A percentile compares a stretch with the other conserved stretches of the same genome.
These are phyloP conservation scores for Anaspis maculata DNA, from an alignment of 2,888 invertebrate genomes.

Conservation along the genomic window DNA sequence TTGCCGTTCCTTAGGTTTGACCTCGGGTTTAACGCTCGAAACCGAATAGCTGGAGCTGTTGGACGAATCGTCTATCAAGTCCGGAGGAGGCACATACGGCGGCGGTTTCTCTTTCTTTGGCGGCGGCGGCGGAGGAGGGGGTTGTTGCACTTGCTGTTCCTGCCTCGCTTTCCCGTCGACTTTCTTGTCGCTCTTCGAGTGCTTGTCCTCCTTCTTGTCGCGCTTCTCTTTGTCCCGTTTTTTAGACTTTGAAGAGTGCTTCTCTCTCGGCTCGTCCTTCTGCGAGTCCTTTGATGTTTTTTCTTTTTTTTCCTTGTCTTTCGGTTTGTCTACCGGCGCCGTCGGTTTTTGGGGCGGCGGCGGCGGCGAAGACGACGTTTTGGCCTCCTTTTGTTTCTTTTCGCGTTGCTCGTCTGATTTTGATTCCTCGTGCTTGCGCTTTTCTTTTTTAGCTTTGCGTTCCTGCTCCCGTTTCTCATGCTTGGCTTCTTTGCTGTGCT, in stretches of 20 bases:
- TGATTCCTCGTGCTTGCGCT: conserved; percentile 32
- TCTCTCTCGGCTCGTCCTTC: conserved; percentile 35
- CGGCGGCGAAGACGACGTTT: conserved; percentile 36
- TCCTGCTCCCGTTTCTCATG: conserved; percentile 37
- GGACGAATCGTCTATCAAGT: conserved; percentile 34
- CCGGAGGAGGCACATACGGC: too few species aligned
- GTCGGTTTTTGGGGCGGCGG: conserved; percentile 32
- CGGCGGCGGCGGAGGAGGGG: conserved; percentile 1
- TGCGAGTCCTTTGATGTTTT: conserved; percentile 7
- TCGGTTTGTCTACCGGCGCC: conserved; percentile 3
- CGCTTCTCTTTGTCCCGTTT: conserved; percentile 45
- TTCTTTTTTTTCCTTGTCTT: conserved; percentile 8
- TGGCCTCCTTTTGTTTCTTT: conserved; percentile 7
- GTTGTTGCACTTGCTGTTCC: conserved; percentile 1
- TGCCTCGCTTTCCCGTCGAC: background rate
- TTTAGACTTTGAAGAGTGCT: conserved; percentile 43
- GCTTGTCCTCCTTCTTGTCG: conserved; percentile 39
- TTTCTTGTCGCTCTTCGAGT: conserved; percentile 21
- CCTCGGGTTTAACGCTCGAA: conserved; percentile 34
- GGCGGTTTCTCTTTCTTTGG: conserved; percentile 22
- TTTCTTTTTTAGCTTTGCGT: conserved; percentile 48
- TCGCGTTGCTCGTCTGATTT: conserved; percentile 21
- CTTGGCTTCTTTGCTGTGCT: conserved; percentile 36
- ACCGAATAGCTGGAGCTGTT: conserved; percentile 28
- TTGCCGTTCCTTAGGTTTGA: conserved; percentile 30